Percentiles rank a stretch among this genome's conserved stretches.
These are phyloP conservation scores for Rhineura floridana DNA, from an alignment of 2,113 vertebrate species.

Conservation along the genomic window DNA sequence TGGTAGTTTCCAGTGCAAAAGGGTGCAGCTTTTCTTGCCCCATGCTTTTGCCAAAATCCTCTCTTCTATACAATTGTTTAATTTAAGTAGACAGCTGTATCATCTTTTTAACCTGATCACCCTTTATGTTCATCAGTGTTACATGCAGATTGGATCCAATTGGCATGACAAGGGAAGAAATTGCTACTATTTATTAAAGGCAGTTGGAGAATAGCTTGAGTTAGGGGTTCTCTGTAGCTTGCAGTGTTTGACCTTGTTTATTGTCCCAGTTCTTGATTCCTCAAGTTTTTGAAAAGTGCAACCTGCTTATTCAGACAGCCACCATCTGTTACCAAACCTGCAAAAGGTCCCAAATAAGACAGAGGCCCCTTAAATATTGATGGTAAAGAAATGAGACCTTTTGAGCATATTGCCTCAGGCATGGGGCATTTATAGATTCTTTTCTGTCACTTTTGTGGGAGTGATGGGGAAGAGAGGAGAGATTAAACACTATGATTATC, in stretches of 20 bases:
- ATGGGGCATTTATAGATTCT: neutral
- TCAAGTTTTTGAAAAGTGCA: constrained; percentile 33
- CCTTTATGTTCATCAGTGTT: neutral
- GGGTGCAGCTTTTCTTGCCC: neutral
- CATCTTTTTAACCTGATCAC: neutral
- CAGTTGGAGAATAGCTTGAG: neutral
- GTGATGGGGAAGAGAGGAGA: neutral
- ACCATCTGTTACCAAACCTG: constrained; percentile 1
- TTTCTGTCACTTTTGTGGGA: neutral
- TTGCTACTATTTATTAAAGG: neutral
- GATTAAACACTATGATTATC: constrained; percentile 2
- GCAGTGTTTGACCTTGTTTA: constrained; percentile 26
- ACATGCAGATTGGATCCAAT: neutral
- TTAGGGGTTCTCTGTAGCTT: constrained; percentile 17
- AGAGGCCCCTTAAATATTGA: neutral
- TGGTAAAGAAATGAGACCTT: neutral
- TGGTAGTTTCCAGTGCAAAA: neutral
- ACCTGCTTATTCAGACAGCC: neutral
- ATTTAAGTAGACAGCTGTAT: neutral
- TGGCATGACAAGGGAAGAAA: neutral
- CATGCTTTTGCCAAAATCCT: neutral
- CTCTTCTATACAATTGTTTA: too few species aligned
- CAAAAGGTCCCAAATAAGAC: neutral
- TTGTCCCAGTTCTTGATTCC: constrained; percentile 56
- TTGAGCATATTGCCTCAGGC: neutral